Evolutionary conservation across 1,140 invertebrate species (phyloP).

Genomic region (Drosophila obscura): DNA sequence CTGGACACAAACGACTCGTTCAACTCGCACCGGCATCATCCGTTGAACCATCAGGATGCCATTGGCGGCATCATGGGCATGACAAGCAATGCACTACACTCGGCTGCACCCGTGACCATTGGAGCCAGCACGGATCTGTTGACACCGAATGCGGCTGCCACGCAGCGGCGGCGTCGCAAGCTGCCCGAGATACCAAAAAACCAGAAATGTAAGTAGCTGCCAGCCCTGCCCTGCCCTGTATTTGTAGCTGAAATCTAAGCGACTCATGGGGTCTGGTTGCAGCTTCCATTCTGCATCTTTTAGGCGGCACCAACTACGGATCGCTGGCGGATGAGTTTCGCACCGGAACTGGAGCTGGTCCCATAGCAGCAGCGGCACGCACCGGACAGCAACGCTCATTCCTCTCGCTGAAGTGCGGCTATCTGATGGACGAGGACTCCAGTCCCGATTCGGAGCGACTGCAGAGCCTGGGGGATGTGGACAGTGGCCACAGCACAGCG

Average conservation of each 20-base stretch:
- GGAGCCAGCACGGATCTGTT: constrained; percentile 62
- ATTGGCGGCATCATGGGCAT: constrained; percentile 77
- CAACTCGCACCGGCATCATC: constrained; percentile 80
- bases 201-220: constrained; percentile 88
- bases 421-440: constrained; percentile 91
- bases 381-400: constrained; percentile 85
- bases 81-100: constrained; percentile 32
- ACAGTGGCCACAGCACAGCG: constrained; percentile 94
- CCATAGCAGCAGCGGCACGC: constrained; percentile 19
- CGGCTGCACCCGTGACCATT: constrained; percentile 44
- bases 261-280: constrained; percentile 70
- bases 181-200: constrained; percentile 94
- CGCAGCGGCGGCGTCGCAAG: constrained; percentile 88
- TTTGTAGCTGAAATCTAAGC: constrained; percentile 63
- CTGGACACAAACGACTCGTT: constrained; percentile 78
- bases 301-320: constrained; percentile 71
- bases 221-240: constrained; percentile 5
- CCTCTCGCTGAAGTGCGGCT: constrained; percentile 90
- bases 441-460: constrained; percentile 93
- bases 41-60: constrained; percentile 78
- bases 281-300: constrained; percentile 84
- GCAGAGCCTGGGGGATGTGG: constrained; percentile 89
- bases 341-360: constrained; percentile 21
- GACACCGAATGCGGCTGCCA: constrained; percentile 61
- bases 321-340: constrained; percentile 89